Percentiles rank a stretch among this genome's conserved stretches.
Conservation (phyloP, 1,140 invertebrate species). For the Goniozus legneri region DNA sequence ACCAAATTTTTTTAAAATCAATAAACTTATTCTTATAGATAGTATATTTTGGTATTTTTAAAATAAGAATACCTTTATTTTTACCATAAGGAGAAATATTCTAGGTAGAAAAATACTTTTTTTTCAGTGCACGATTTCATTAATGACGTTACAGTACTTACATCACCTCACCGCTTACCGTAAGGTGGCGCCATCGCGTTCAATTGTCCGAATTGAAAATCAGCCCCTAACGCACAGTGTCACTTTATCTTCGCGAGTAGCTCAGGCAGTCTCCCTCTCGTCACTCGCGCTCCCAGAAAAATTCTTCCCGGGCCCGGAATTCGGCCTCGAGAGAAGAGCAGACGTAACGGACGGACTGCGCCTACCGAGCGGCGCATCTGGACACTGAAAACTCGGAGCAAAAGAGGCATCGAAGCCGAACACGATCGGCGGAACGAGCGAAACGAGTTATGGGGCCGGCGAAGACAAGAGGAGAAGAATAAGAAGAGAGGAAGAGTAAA, state of each 20-base stretch:
- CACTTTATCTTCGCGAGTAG: too few relatives aligned
- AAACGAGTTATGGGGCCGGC: slow-evolving; percentile 24
- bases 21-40: too few relatives aligned
- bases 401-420: too few relatives aligned
- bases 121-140: too few relatives aligned
- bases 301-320: background rate
- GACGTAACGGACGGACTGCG: slow-evolving; percentile 26
- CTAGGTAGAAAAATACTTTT: too few relatives aligned
- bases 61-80: too few relatives aligned
- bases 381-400: slow-evolving; percentile 23
- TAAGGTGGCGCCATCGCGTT: slow-evolving; percentile 21
- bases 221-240: too few relatives aligned
- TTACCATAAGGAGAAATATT: too few relatives aligned
- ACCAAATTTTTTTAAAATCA: too few relatives aligned
- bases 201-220: background rate
- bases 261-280: background rate
- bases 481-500: background rate
- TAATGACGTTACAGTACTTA: too few relatives aligned
- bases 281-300: slow-evolving; percentile 2
- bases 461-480: background rate
- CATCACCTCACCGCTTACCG: slow-evolving; percentile 8
- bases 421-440: slow-evolving; percentile 14
- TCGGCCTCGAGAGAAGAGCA: slow-evolving; percentile 3
- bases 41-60: too few relatives aligned
- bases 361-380: slow-evolving; percentile 26